Percentiles rank a stretch among this genome's conserved stretches.
Conservation (phyloP, 2,888 invertebrate genomes). For the Daptonema setosum region DNA sequence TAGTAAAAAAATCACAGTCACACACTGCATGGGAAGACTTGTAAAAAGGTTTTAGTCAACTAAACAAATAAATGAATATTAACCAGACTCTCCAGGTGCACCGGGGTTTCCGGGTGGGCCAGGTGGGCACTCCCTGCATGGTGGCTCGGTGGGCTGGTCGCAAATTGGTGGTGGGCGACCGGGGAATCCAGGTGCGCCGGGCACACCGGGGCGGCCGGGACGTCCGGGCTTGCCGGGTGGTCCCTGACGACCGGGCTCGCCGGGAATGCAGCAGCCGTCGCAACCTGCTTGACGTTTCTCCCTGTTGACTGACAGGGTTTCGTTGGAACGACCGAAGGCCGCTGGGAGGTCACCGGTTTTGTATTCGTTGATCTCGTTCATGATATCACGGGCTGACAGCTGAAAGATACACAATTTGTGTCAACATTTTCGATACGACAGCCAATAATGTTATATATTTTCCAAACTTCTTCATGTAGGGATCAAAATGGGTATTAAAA, state of each 20-base stretch:
- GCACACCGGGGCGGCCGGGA: conserved; percentile 5
- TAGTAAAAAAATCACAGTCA: no score
- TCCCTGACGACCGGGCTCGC: conserved; percentile 20
- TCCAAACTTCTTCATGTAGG: no score
- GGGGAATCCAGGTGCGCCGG: conserved; percentile 17
- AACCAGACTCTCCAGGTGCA: background rate
- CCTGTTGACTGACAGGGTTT: background rate
- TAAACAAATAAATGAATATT: no score
- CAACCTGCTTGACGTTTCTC: conserved; percentile 1
- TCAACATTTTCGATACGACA: no score
- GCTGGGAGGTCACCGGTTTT: background rate
- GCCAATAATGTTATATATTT: no score
- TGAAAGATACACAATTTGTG: no score
- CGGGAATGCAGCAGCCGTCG: conserved; percentile 19
- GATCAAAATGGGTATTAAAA: no score
- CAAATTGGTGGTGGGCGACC: conserved; percentile 18
- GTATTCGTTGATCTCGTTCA: conserved; percentile 23
- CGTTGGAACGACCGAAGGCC: background rate
- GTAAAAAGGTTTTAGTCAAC: no score
- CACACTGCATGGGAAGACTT: no score
- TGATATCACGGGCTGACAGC: conserved; percentile 26
- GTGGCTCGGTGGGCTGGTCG: background rate
- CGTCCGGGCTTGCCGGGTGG: conserved; percentile 18
- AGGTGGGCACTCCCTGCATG: conserved; percentile 8
- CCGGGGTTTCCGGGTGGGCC: conserved; percentile 13